These are phyloP conservation scores for Cydia fagiglandana DNA, from an alignment of 1,140 invertebrate genomes.

Conservation along the genomic window DNA sequence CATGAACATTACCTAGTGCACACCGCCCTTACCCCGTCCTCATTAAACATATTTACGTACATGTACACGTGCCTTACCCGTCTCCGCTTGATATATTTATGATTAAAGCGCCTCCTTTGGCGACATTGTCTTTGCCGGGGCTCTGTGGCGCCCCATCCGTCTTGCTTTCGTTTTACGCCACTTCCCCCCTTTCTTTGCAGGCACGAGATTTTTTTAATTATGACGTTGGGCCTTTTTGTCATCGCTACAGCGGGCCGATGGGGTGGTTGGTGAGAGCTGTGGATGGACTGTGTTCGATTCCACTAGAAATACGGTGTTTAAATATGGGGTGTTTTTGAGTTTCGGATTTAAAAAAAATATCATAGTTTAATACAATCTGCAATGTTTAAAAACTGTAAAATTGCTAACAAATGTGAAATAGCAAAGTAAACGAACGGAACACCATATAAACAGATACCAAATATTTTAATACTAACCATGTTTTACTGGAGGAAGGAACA, in stretches of 20 bases:
- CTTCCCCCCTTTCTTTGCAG: slow-evolving; percentile 75
- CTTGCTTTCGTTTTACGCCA: slow-evolving; percentile 69
- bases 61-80: slow-evolving; percentile 51
- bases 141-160: slow-evolving; percentile 74
- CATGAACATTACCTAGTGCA: background rate
- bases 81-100: slow-evolving; percentile 77
- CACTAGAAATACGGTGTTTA: background rate
- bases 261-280: slow-evolving; percentile 25
- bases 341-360: too few relatives aligned
- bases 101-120: slow-evolving; percentile 74
- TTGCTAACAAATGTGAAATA: too few relatives aligned
- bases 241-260: slow-evolving; percentile 47
- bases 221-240: slow-evolving; percentile 77
- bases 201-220: slow-evolving; percentile 79
- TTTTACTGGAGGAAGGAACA: too few relatives aligned
- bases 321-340: too few relatives aligned
- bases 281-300: slow-evolving; percentile 38
- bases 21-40: slow-evolving; percentile 44
- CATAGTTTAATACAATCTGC: too few relatives aligned
- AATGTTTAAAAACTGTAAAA: too few relatives aligned
- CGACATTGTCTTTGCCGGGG: slow-evolving; percentile 72
- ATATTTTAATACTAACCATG: too few relatives aligned
- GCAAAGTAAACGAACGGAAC: slow-evolving; percentile 35
- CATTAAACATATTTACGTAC: slow-evolving; percentile 36
- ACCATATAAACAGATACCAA: background rate